These are phyloP conservation scores for Argyrosomus japonicus DNA, from an alignment of 2,113 vertebrate genomes.

Conservation along the genomic window DNA sequence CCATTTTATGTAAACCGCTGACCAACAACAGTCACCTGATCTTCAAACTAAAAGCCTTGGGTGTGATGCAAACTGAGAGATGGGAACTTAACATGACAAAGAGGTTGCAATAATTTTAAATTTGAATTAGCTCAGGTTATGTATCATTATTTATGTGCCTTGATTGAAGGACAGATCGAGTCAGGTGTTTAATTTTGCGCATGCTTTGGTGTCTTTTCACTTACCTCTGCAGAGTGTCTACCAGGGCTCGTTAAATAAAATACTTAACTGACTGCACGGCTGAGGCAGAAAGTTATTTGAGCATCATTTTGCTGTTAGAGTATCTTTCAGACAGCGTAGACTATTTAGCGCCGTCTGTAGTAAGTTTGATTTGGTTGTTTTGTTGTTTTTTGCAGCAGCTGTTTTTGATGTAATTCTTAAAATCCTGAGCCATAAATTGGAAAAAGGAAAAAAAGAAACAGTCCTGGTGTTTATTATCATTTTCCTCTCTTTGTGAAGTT, in stretches of 20 bases:
- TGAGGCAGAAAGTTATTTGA: neutral
- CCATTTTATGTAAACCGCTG: neutral
- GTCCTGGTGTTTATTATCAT: neutral
- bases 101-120: neutral
- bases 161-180: neutral
- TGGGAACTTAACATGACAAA: slow-evolving; percentile 21
- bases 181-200: neutral
- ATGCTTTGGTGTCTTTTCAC: slow-evolving; percentile 26
- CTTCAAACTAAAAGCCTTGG: slow-evolving; percentile 56
- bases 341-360: neutral
- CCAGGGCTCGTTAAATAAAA: slow-evolving; percentile 20
- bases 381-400: neutral
- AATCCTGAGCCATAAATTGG: neutral
- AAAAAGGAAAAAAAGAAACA: neutral
- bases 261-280: neutral
- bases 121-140: neutral
- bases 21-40: neutral
- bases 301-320: neutral
- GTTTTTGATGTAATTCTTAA: neutral
- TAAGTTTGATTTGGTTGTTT: too few relatives aligned
- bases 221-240: slow-evolving; percentile 62
- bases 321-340: neutral
- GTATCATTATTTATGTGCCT: neutral
- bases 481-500: neutral
- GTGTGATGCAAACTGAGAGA: slow-evolving; percentile 51